Evolutionary conservation across 1,140 invertebrate genomes (phyloP).

Genomic region (Lysiphlebus fabarum): DNA sequence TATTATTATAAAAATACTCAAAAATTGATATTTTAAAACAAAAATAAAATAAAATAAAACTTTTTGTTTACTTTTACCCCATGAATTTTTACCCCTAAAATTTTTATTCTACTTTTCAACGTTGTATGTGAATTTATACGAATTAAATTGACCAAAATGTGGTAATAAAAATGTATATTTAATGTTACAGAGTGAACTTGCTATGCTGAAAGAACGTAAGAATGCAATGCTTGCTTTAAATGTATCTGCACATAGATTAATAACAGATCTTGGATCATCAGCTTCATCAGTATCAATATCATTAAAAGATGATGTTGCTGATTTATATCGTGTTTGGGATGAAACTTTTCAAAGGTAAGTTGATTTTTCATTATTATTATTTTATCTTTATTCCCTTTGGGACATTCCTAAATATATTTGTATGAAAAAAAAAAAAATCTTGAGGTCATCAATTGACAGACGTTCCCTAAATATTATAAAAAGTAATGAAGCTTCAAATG

Average conservation of each 20-base stretch:
- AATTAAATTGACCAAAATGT: constrained; percentile 34
- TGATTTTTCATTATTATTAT: neutral
- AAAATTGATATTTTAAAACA: no score
- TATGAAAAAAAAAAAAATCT: constrained; percentile 28
- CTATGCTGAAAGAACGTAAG: constrained; percentile 69
- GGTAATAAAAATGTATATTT: constrained; percentile 48
- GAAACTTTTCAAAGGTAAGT: constrained; percentile 72
- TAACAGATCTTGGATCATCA: constrained; percentile 58
- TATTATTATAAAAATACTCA: no score
- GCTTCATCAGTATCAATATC: constrained; percentile 47
- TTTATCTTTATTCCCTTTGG: constrained; percentile 4
- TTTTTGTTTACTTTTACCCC: no score
- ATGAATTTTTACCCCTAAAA: no score
- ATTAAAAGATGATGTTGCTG: constrained; percentile 71
- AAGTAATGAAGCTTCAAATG: constrained; percentile 51
- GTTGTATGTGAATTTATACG: constrained; percentile 34
- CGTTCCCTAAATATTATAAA: constrained; percentile 52
- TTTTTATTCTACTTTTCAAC: neutral
- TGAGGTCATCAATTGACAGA: constrained; percentile 39
- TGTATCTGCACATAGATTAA: constrained; percentile 70
- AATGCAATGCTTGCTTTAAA: constrained; percentile 69
- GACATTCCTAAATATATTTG: constrained; percentile 1
- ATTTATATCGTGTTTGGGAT: constrained; percentile 74
- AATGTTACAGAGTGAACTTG: constrained; percentile 62
- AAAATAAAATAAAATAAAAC: no score